Evolutionary conservation across 2,797 vertebrate species (phyloP).

Genomic region (Apogon hyalosoma): DNA sequence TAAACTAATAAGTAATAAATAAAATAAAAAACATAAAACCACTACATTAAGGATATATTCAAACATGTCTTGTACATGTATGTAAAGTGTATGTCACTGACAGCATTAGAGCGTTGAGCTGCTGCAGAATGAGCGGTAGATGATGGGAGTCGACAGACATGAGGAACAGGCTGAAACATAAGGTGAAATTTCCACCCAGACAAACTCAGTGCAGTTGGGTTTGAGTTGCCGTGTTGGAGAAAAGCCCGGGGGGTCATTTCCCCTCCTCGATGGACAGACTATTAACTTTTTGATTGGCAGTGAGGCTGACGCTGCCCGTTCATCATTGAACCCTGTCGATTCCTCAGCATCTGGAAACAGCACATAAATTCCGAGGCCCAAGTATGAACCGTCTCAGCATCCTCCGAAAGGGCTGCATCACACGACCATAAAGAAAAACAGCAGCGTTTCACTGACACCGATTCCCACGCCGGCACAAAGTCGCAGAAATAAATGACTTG

Average conservation of each 20-base stretch:
- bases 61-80: too few relatives aligned
- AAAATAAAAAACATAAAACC: too few relatives aligned
- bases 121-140: neutral
- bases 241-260: constrained; percentile 82
- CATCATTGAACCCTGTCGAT: constrained; percentile 84
- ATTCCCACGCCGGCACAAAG: constrained; percentile 76
- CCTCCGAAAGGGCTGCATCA: constrained; percentile 74
- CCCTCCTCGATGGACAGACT: constrained; percentile 82
- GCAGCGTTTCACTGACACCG: constrained; percentile 72
- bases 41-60: too few relatives aligned
- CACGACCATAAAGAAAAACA: constrained; percentile 79
- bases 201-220: constrained; percentile 74
- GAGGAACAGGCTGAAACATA: constrained; percentile 32
- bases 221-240: constrained; percentile 53
- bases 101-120: neutral
- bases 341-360: constrained; percentile 79
- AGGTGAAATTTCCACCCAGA: constrained; percentile 44
- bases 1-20: neutral
- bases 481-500: constrained; percentile 81
- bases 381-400: constrained; percentile 86
- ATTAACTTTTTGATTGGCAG: constrained; percentile 88
- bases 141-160: constrained; percentile 59
- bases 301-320: constrained; percentile 81
- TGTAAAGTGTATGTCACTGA: too few relatives aligned
- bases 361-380: constrained; percentile 80